These are phyloP conservation scores for Cheirogaleus medius DNA, from an alignment of 2,113 vertebrate genomes.

Conservation along the genomic window DNA sequence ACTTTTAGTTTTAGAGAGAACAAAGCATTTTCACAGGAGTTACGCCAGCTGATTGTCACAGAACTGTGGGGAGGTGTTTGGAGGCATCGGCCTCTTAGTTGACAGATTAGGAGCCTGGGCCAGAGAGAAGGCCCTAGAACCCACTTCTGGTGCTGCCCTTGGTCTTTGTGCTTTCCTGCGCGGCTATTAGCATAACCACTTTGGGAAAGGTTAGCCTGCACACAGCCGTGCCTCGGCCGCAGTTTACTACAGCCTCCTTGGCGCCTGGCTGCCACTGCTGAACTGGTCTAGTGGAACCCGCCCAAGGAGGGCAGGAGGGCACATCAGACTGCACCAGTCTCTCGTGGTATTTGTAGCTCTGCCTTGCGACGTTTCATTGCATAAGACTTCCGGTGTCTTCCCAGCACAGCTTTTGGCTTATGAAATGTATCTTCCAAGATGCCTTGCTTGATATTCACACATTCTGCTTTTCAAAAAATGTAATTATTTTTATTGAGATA, in stretches of 20 bases:
- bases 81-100: background rate
- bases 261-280: background rate
- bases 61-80: background rate
- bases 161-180: background rate
- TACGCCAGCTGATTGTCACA: background rate
- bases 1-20: background rate
- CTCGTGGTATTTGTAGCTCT: background rate
- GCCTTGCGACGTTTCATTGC: background rate
- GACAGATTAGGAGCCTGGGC: background rate
- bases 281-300: fast-evolving
- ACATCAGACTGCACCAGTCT: fast-evolving
- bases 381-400: fast-evolving
- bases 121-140: background rate
- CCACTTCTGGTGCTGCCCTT: background rate
- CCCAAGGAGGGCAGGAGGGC: fast-evolving
- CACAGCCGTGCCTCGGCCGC: too few species aligned
- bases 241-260: too few species aligned
- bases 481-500: slow-evolving; percentile 66
- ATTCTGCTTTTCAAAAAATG: slow-evolving; percentile 37
- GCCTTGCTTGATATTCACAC: slow-evolving; percentile 62
- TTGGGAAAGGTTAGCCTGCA: background rate
- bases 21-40: background rate
- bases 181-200: background rate
- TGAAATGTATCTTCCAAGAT: slow-evolving; percentile 8
- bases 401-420: background rate